Evolutionary conservation across 1,140 invertebrate species (phyloP).

Genomic region (Reticulitermes speratus): DNA sequence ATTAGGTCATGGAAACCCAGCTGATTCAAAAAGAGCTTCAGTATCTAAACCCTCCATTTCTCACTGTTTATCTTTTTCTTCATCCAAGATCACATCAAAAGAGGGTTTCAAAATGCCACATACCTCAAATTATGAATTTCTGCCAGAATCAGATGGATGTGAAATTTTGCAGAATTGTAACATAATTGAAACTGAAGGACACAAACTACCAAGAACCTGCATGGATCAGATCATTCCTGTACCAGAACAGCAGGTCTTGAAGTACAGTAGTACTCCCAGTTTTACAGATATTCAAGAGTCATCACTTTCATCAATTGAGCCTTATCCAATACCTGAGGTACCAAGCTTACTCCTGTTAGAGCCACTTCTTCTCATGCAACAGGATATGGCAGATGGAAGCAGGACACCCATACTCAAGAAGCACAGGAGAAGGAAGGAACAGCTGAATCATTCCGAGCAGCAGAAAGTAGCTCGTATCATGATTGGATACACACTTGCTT

Average conservation of each 20-base stretch:
- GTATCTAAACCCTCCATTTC: neutral
- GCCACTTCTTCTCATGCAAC: conserved; percentile 46
- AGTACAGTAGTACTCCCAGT: neutral
- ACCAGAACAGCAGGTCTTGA: neutral
- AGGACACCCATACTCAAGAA: conserved; percentile 32
- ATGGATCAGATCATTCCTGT: neutral
- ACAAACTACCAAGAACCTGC: no score
- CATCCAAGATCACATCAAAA: neutral
- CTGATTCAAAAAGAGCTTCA: neutral
- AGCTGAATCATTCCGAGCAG: conserved; percentile 46
- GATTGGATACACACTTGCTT: conserved; percentile 52
- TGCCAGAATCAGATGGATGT: neutral
- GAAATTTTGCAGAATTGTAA: neutral
- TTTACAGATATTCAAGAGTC: neutral
- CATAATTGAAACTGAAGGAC: no score
- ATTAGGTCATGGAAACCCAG: neutral
- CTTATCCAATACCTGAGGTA: conserved; percentile 37
- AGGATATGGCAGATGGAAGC: neutral
- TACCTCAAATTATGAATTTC: neutral
- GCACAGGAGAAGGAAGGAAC: conserved; percentile 37
- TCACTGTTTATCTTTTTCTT: neutral
- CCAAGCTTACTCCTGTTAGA: conserved; percentile 51
- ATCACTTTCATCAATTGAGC: conserved; percentile 29
- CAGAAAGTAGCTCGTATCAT: conserved; percentile 52
- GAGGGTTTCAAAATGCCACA: neutral